A percentile compares a stretch with the other conserved stretches of the same genome.
phyloP scores from a whole-genome alignment of 2,888 invertebrate genomes.

The Rhamnusium bicolor region DNA sequence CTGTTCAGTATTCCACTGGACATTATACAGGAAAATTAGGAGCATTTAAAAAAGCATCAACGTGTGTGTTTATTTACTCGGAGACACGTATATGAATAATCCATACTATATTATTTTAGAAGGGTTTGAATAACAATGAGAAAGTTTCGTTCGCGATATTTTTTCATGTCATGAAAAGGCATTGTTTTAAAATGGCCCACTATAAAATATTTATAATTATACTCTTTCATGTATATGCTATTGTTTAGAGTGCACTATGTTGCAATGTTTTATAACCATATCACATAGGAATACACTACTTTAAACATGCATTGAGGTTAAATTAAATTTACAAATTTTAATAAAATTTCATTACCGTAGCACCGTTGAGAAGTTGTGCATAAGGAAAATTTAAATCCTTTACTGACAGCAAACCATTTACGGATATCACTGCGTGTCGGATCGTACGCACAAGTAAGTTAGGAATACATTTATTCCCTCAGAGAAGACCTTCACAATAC shows the following conservation, averaged over 20 bases:
- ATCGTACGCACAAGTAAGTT: too few species aligned
- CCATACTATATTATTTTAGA: conserved; percentile 56
- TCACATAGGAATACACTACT: too few species aligned
- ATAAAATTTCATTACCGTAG: too few species aligned
- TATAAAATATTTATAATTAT: conserved; percentile 55
- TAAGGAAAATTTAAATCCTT: too few species aligned
- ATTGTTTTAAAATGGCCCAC: conserved; percentile 58
- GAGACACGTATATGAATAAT: conserved; percentile 58
- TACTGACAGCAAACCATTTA: too few species aligned
- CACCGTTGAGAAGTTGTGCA: too few species aligned
- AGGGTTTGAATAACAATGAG: conserved; percentile 60
- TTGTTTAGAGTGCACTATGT: conserved; percentile 41
- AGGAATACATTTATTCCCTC: too few species aligned
- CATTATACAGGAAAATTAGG: conserved; percentile 34
- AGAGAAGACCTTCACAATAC: too few species aligned
- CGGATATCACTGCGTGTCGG: too few species aligned
- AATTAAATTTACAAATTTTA: too few species aligned
- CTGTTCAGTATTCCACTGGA: background rate
- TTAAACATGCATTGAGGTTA: too few species aligned
- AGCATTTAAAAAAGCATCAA: conserved; percentile 43
- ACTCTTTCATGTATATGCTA: conserved; percentile 47
- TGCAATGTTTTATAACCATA: background rate
- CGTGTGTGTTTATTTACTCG: conserved; percentile 44
- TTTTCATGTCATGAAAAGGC: conserved; percentile 54
- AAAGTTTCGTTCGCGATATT: conserved; percentile 54